These are phyloP conservation scores for Frankliniella fusca DNA, from an alignment of 2,888 invertebrate genomes.

Conservation along the genomic window DNA sequence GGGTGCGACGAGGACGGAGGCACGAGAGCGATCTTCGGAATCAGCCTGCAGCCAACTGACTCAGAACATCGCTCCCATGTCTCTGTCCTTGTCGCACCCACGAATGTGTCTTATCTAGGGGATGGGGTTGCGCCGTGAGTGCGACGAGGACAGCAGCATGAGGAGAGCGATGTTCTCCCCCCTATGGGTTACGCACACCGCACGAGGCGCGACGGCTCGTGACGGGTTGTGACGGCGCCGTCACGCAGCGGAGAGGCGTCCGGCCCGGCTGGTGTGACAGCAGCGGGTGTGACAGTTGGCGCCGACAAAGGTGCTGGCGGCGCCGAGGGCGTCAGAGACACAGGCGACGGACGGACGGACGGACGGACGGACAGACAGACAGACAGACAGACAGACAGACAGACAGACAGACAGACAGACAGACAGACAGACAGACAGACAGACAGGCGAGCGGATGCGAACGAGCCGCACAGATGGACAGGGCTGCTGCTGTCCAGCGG, in stretches of 20 bases:
- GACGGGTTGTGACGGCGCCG: background rate
- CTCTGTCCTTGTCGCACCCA: too few relatives aligned
- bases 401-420: conserved; percentile 33
- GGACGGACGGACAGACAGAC: conserved; percentile 29
- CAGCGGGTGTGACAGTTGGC: conserved; percentile 29
- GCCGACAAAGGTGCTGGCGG: conserved; percentile 31
- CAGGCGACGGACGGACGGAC: conserved; percentile 8
- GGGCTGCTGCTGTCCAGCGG: too few relatives aligned
- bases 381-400: conserved; percentile 32
- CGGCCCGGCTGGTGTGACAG: conserved; percentile 35
- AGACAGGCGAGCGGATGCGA: conserved; percentile 27
- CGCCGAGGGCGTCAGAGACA: conserved; percentile 29
- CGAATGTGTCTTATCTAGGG: too few relatives aligned
- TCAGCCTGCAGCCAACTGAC: too few relatives aligned
- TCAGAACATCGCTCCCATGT: too few relatives aligned
- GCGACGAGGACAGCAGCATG: background rate
- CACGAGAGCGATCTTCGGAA: too few relatives aligned
- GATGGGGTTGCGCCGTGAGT: background rate
- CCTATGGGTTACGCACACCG: too few relatives aligned
- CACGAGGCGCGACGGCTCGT: background rate
- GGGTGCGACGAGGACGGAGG: too few relatives aligned
- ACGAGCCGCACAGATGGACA: too few relatives aligned
- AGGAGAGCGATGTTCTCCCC: conserved; percentile 11
- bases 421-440: conserved; percentile 34
- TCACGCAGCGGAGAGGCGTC: conserved; percentile 27